Base-by-base conservation (phyloP, 2,797 vertebrate species). In the Thalassophryne amazonica region DNA sequence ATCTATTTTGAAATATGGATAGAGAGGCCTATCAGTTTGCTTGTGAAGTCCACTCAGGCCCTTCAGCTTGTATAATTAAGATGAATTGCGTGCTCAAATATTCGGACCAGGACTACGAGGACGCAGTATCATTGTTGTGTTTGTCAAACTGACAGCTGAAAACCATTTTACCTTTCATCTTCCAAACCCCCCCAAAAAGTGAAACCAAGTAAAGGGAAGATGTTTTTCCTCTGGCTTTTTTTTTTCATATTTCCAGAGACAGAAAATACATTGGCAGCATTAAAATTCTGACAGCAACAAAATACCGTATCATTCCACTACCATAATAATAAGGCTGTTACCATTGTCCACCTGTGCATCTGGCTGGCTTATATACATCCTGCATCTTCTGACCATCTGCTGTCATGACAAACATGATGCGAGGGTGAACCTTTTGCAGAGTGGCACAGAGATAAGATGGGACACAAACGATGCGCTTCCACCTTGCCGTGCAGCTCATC, bases 401-500 rank as follows among this genome's bases (percentile, higher is more conserved):
- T 64, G 58, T 50, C 51, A 39, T 14, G 14, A 36, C 31, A 33
- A 30, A 24, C 49, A 43, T 58, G 39, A 50, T 24, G 51, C 1
- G 21, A 56, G 36, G 34, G 46, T 12, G 42, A 69, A 50, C 54
- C 39, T 58, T 60, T 47, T 34, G 27, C 27, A 23, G 38, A 53
- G 60, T 31, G 43, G 30, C 55, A 32, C 2, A 2, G 23, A 60
- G 59, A 73, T 46, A 50, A 59, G 62, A 57, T 19, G 17, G 58
- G 34, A 57, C 19, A 37, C 38, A 64, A 58, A 41, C 14, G 51
- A 67, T 52, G 53, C 59, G 8, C 9, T 19, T 14, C 31, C 58
- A 27, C 36, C 58, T 69, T 30, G 10, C 60, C 60, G 37, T 45
- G 63, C 46, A 6, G 67, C 72, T 73, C 76, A 65, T 77, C 72